Percentiles rank a stretch among this genome's conserved stretches.
phyloP scores from a whole-genome alignment of 1,140 invertebrate genomes.

The Zaprionus camerounensis region DNA sequence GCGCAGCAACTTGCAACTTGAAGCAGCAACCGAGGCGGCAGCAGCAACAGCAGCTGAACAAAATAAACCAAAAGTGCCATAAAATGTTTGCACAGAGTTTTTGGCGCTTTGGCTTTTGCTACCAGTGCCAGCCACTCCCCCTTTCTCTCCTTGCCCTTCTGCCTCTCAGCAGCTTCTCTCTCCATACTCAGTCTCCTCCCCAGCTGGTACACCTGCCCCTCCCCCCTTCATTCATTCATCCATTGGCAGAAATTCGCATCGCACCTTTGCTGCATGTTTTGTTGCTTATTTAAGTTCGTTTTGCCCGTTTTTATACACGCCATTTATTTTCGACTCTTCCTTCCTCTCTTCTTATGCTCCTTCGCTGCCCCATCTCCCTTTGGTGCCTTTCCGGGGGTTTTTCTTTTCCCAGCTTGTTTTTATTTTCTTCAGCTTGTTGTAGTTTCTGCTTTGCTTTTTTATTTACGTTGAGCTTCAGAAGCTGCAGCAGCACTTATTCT shows the following conservation, averaged over 20 bases:
- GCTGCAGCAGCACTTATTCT: conserved; percentile 31
- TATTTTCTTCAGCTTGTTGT: background rate
- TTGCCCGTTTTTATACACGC: conserved; percentile 70
- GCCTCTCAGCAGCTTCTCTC: too few species aligned
- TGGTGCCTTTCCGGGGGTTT: conserved; percentile 38
- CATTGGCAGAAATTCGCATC: conserved; percentile 41
- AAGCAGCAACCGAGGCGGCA: conserved; percentile 11
- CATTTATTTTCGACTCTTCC: conserved; percentile 66
- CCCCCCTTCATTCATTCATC: conserved; percentile 20
- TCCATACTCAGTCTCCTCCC: too few species aligned
- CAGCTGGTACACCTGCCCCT: background rate
- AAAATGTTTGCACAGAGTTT: conserved; percentile 78
- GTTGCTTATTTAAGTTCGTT: conserved; percentile 66
- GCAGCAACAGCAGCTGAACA: conserved; percentile 45
- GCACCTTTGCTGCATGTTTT: conserved; percentile 52
- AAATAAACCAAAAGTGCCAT: conserved; percentile 78
- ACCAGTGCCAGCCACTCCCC: background rate
- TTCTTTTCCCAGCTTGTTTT: conserved; percentile 32
- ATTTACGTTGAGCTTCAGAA: conserved; percentile 34
- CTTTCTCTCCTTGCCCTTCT: too few species aligned
- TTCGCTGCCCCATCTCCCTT: conserved; percentile 17
- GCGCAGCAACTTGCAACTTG: conserved; percentile 44
- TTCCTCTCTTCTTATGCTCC: background rate
- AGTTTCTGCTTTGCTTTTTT: conserved; percentile 9
- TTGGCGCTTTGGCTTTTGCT: conserved; percentile 42